Evolutionary conservation across 2,888 invertebrate species (phyloP), one percentile per base, ranked within the genome.

Genomic region (Spatulosminthurus flaviceps): DNA sequence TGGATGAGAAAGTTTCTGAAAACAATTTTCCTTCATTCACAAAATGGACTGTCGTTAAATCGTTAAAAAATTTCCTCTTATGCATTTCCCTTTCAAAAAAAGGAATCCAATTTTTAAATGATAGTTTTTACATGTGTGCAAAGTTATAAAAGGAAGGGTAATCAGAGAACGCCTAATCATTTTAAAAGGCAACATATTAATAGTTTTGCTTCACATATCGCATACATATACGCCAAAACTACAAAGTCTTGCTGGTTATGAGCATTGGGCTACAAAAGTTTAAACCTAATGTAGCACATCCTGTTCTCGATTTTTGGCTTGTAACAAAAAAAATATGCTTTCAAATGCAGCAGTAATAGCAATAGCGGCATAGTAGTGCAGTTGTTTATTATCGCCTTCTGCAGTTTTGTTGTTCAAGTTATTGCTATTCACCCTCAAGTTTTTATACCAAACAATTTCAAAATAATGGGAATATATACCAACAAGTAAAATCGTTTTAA

Each of bases 241-340:
- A 13, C 22, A n/a, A 16, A 51, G 51, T 19, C 51, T 51, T 51
- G 51, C 5, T 51, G 5, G 51, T 51, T 51, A 51, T 19, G n/a
- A 51, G 51, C 16, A 19, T 51, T 13, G 51, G 51, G 51, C n/a
- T 51, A 51, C 16, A 51, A 5, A 51, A 51, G 51, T 51, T n/a
- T 26, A 42, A 76, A 21, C 26, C 67, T 67, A 67, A 76, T 76
- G 76, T 76, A 67, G 76, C 42, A 76, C 76, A 76, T 76, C 76
- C 76, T 76, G 76, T 76, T 76, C 76, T 76, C 76, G 41, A 76
- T 76, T 76, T 76, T 51, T 13, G 51, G 51, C 51, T 51, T 16
- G 51, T 34, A 34, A 7, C 41, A 72, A 72, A 60, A 64, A 72
- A 72, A 72, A 22, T 26, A 42, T 72, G 71, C 71, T 24, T 43